Evolutionary conservation across 2,888 invertebrate species (phyloP), one percentile per base, ranked within the genome.

Genomic region (Drosophila quinaria): DNA sequence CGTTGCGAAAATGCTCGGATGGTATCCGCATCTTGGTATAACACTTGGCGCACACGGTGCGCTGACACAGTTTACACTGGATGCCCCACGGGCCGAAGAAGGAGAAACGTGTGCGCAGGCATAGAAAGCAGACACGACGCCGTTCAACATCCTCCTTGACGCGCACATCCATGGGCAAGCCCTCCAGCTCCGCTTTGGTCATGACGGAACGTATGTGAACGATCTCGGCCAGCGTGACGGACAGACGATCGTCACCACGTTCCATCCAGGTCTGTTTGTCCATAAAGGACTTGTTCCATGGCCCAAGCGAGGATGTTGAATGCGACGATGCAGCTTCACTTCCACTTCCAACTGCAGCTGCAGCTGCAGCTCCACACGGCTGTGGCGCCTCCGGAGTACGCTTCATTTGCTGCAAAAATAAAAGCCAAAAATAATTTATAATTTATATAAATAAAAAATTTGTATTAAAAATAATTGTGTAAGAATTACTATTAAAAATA

Each of bases 11-110:
- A 92, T 98, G 98, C 92, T 98, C 98, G 87, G 97, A 97, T 25
- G 98, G 98, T 90, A 98, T 97, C 83, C 97, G 95, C 98, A 98
- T 98, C 96, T 97, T 97, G 78, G 97, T 96, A 92, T 96, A 96
- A 93, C 97, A 98, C 93, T 97, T 97, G 90, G 97, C 96, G 94
- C 98, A 98, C 71, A 99, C 97, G 75, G 97, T 97, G 92, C 98
- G 95, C 93, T 97, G 97, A 93, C 99, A 99, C 75, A 99, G 94
- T 91, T 97, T 97, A 93, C 99, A 99, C 86, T 97, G 96, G 89
- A 97, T 97, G 47, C 98, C 98, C 97, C 98, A 98, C 1, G 97
- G 97, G 6, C 98, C 98, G 89, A 98, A 96, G 90, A 99, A 95
- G 63, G 97, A 97, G 93, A 99, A 98, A 89, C 98, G 95, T 51